A percentile compares a stretch with the other conserved stretches of the same genome.
These are phyloP conservation scores for Leptinotarsa lineolata DNA, from an alignment of 1,140 invertebrate species.

Conservation along the genomic window DNA sequence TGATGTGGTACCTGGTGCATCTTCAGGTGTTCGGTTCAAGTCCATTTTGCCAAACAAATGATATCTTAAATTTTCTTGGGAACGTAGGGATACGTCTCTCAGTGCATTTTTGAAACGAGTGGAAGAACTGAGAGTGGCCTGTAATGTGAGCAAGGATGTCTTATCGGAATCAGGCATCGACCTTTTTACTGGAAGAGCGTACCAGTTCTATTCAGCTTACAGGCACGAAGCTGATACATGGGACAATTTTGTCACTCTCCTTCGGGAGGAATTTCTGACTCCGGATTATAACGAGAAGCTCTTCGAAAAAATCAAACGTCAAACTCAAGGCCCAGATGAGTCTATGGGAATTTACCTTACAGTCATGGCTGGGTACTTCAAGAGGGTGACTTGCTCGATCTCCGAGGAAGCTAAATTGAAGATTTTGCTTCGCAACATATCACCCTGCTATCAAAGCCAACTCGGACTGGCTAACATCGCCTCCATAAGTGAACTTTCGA, in stretches of 20 bases:
- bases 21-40: background rate
- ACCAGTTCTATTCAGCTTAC: slow-evolving; percentile 44
- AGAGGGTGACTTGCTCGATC: slow-evolving; percentile 33
- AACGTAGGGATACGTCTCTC: slow-evolving; percentile 15
- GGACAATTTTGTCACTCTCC: slow-evolving; percentile 35
- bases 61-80: slow-evolving; percentile 23
- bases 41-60: slow-evolving; percentile 20
- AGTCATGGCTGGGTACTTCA: slow-evolving; percentile 45
- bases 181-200: slow-evolving; percentile 45
- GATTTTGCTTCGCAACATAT: slow-evolving; percentile 25
- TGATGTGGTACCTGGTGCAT: slow-evolving; percentile 2
- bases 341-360: slow-evolving; percentile 48
- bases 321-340: slow-evolving; percentile 49
- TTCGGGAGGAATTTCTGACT: slow-evolving; percentile 43
- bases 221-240: slow-evolving; percentile 34
- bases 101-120: slow-evolving; percentile 45
- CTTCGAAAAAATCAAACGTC: slow-evolving; percentile 41
- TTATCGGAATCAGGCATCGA: slow-evolving; percentile 40
- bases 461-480: slow-evolving; percentile 29
- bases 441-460: slow-evolving; percentile 32
- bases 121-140: slow-evolving; percentile 40
- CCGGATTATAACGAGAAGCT: slow-evolving; percentile 47
- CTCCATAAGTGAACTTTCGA: slow-evolving; percentile 18
- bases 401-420: slow-evolving; percentile 22
- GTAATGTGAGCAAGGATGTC: slow-evolving; percentile 34